These are phyloP conservation scores for Campoletis sonorensis DNA, from an alignment of 1,140 invertebrate genomes.

Conservation along the genomic window DNA sequence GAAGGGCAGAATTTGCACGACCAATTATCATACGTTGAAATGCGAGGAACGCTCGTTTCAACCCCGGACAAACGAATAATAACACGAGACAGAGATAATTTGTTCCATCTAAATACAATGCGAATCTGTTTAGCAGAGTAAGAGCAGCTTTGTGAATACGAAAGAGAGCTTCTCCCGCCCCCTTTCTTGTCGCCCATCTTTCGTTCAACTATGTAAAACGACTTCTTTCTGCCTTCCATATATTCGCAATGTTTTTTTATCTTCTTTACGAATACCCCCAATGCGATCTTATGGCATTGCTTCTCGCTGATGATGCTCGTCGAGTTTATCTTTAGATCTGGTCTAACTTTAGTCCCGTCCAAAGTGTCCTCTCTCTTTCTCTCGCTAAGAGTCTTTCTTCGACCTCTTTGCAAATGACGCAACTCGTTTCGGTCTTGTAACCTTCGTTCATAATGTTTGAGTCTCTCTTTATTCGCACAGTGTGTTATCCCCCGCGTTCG, in stretches of 20 bases:
- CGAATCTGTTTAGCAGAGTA: not conserved
- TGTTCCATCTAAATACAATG: conserved; percentile 37
- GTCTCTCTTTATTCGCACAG: conserved; percentile 18
- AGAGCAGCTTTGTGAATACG: conserved; percentile 15
- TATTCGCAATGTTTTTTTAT: not conserved
- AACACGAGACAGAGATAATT: conserved; percentile 6
- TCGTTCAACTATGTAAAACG: not conserved
- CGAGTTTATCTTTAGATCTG: conserved; percentile 52
- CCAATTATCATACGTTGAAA: conserved; percentile 21
- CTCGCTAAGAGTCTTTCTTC: conserved; percentile 43
- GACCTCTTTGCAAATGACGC: conserved; percentile 39
- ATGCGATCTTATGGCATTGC: conserved; percentile 39
- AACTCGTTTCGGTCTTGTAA: conserved; percentile 45
- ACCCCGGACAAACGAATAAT: not conserved
- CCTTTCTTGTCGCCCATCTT: not conserved
- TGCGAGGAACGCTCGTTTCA: conserved; percentile 18
- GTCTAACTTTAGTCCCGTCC: conserved; percentile 53
- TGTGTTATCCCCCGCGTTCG: not conserved
- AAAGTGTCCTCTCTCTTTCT: conserved; percentile 1
- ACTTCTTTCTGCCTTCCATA: not conserved
- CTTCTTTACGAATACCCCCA: not conserved
- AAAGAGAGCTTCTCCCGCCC: not conserved
- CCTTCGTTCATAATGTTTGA: conserved; percentile 51
- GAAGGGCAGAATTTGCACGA: conserved; percentile 11
- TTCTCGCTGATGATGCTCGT: conserved; percentile 1